Evolutionary conservation across 2,888 invertebrate species (phyloP).

Genomic region (Sipunculus nudus): DNA sequence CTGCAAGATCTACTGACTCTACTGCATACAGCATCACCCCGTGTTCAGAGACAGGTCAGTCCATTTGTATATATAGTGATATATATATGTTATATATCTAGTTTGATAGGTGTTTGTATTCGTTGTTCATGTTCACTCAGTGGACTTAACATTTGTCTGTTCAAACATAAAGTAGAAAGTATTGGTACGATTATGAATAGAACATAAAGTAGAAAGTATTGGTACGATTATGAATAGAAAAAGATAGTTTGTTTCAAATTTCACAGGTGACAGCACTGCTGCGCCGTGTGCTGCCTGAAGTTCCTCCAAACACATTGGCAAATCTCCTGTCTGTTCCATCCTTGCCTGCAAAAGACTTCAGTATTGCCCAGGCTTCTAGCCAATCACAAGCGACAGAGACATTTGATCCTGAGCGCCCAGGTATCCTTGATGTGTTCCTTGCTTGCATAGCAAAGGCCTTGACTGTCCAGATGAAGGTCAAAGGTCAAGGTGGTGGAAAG

Average conservation of each 20-base stretch:
- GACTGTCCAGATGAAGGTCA: constrained; percentile 86
- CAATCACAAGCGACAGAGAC: constrained; percentile 65
- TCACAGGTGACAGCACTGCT: constrained; percentile 86
- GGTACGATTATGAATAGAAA: no score
- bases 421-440: constrained; percentile 88
- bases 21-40: constrained; percentile 91
- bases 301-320: constrained; percentile 84
- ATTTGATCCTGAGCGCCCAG: constrained; percentile 69
- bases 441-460: constrained; percentile 91
- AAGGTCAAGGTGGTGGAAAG: constrained; percentile 68
- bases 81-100: no score
- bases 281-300: constrained; percentile 87
- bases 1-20: constrained; percentile 85
- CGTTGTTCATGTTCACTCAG: no score
- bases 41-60: constrained; percentile 90
- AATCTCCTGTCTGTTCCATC: constrained; percentile 78
- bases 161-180: no score
- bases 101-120: no score
- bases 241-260: no score
- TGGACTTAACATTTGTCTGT: no score
- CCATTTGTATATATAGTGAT: no score
- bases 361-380: constrained; percentile 68
- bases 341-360: constrained; percentile 80
- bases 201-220: no score
- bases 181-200: no score